phyloP scores from a whole-genome alignment of 1,140 invertebrate genomes.

The Drosophila miranda region DNA sequence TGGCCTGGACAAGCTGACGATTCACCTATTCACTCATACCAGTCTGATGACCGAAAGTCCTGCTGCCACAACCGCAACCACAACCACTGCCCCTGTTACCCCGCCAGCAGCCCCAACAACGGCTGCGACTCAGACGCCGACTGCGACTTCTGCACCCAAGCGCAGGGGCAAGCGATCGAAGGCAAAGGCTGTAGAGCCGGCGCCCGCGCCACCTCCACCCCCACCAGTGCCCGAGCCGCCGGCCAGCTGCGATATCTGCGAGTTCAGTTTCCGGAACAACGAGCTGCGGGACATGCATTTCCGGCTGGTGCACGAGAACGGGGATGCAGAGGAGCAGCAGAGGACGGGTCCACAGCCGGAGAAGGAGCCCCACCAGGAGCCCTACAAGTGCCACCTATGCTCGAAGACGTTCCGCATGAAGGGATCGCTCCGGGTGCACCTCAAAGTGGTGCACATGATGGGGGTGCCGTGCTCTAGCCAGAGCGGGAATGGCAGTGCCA shows the following conservation, averaged over 20 bases:
- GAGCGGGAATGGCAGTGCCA: background rate
- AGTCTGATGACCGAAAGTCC: constrained; percentile 47
- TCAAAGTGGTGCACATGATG: constrained; percentile 88
- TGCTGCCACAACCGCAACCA: background rate
- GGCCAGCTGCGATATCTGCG: constrained; percentile 87
- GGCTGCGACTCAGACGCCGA: background rate
- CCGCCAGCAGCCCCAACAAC: background rate
- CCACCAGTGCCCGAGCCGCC: constrained; percentile 14
- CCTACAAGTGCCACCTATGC: constrained; percentile 90
- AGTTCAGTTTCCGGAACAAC: constrained; percentile 87
- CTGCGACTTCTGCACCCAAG: constrained; percentile 22
- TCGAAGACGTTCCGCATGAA: constrained; percentile 91
- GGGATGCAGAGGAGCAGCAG: constrained; percentile 21
- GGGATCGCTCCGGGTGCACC: constrained; percentile 91
- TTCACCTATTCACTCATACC: constrained; percentile 90
- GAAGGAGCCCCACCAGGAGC: constrained; percentile 62
- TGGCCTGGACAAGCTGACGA: constrained; percentile 92
- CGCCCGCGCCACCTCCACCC: background rate
- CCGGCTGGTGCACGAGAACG: constrained; percentile 87
- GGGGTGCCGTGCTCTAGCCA: constrained; percentile 69
- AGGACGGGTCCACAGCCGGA: background rate
- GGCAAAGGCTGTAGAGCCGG: constrained; percentile 29
- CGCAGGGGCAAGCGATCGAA: constrained; percentile 49
- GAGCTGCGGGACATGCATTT: constrained; percentile 89
- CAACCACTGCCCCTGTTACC: background rate